phyloP scores from a whole-genome alignment of 2,888 invertebrate genomes.

The Trisateles emortualis region DNA sequence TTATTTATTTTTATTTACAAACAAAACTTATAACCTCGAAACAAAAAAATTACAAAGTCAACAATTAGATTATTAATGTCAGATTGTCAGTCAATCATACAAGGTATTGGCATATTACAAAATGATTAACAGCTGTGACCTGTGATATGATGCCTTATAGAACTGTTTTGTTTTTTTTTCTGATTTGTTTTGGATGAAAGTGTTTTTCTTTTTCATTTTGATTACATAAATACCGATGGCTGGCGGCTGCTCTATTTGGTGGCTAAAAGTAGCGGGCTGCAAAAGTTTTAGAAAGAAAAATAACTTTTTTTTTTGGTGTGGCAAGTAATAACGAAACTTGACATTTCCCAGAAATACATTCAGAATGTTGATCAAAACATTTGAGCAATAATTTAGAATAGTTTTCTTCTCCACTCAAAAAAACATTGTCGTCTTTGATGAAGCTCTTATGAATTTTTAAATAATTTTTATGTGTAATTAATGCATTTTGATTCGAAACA shows the following conservation, averaged over 20 bases:
- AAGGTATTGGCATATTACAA: not conserved
- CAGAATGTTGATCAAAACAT: slow-evolving; percentile 20
- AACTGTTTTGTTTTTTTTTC: not conserved
- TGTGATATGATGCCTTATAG: not conserved
- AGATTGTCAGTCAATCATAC: slow-evolving; percentile 1
- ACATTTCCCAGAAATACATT: slow-evolving; percentile 31
- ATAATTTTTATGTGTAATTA: not conserved
- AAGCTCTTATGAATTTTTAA: not conserved
- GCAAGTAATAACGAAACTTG: slow-evolving; percentile 28
- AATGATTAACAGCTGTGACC: not conserved
- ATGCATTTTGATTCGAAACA: not conserved
- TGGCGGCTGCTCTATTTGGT: too few species aligned
- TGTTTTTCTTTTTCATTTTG: too few species aligned
- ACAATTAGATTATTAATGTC: slow-evolving; percentile 9
- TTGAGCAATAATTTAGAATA: not conserved
- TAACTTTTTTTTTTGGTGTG: slow-evolving; percentile 13
- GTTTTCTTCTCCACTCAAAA: not conserved
- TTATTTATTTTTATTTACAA: slow-evolving; percentile 31
- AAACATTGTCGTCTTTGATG: not conserved
- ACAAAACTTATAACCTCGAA: slow-evolving; percentile 18
- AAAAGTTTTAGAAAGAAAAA: too few species aligned
- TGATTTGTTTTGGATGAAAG: not conserved
- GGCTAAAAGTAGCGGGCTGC: too few species aligned
- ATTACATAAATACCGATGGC: too few species aligned
- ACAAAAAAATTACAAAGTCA: slow-evolving; percentile 6